Evolutionary conservation across 2,797 vertebrate genomes (phyloP), one percentile per base, ranked within the genome.

Genomic region (Sebastes cheni): DNA sequence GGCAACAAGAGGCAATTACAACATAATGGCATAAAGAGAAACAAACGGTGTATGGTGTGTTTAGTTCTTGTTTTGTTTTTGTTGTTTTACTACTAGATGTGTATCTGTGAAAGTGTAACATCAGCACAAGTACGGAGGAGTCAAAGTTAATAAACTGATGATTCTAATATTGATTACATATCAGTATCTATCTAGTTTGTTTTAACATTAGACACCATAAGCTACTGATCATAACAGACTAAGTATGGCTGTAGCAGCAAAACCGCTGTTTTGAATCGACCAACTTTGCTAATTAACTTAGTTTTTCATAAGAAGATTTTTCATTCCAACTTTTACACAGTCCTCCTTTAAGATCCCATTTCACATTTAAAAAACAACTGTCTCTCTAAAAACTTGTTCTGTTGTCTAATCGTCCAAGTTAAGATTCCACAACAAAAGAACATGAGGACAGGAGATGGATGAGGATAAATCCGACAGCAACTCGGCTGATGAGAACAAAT

Each of bases 401-500:
- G 54, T 70, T 46, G 34, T 80, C 52, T 78, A 70, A 83, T 82
- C 9, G 34, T 81, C 71, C 52, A 39, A 88, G 82, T 79, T 66
- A 36, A 62, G 20, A 74, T 6, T 72, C 66, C n/a, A 72, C 83
- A 82, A 75, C 42, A 59, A 71, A 75, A 62, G 22, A 75, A 70
- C 46, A 67, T 0, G 73, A 85, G 76, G 68, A 75, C 60, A 2
- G 78, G 55, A 87, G 79, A 88, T 20, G 75, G 85, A 91, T 77
- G 88, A 86, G 75, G 84, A 86, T 61, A 76, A 88, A 89, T 84
- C 84, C 75, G 83, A 91, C 77, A 80, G 85, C 79, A 60, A 72
- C 79, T 77, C 20, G 65, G 78, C 84, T 86, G 91, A 92, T 87
- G 90, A 88, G 88, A 87, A 91, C 88, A 90, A 91, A 93, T 32